A percentile compares a stretch with the other conserved stretches of the same genome.
Evolutionary conservation across 2,113 vertebrate genomes (phyloP).

Genomic region (Pachycephala philippinensis): DNA sequence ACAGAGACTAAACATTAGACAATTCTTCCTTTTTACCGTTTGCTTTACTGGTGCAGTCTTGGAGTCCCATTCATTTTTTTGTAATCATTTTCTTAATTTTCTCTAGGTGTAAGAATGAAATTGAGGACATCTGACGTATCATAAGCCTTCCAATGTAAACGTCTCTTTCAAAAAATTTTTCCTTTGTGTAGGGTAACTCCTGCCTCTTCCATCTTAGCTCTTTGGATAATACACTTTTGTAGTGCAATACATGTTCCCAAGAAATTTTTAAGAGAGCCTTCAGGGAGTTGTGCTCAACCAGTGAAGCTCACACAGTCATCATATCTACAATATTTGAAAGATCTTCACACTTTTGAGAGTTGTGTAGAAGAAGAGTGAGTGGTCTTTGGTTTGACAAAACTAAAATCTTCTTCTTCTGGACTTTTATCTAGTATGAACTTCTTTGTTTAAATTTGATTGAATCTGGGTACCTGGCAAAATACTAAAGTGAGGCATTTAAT

Average conservation of each 20-base stretch:
- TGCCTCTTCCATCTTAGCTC: not conserved
- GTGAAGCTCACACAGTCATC: not conserved
- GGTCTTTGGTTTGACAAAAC: not conserved
- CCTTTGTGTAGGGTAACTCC: not conserved
- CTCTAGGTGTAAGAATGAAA: not conserved
- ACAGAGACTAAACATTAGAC: slow-evolving; percentile 45
- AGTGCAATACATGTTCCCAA: not conserved
- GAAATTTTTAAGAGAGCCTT: not conserved
- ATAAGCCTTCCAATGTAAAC: not conserved
- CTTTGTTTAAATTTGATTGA: not conserved
- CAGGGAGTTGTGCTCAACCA: not conserved
- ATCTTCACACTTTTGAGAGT: not conserved
- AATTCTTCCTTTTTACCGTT: slow-evolving; percentile 53
- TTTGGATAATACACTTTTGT: not conserved
- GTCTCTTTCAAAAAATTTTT: not conserved
- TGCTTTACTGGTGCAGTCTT: slow-evolving; percentile 34
- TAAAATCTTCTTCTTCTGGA: not conserved
- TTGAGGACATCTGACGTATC: not conserved
- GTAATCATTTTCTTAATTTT: not conserved
- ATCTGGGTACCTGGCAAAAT: not conserved
- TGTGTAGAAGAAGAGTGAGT: not conserved
- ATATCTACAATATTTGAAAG: not conserved
- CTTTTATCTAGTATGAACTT: not conserved
- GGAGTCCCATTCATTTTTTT: slow-evolving; percentile 7
- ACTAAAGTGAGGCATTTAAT: not conserved